Base-by-base conservation (phyloP, 2,888 invertebrate genomes). In the Netelia melanura region DNA sequence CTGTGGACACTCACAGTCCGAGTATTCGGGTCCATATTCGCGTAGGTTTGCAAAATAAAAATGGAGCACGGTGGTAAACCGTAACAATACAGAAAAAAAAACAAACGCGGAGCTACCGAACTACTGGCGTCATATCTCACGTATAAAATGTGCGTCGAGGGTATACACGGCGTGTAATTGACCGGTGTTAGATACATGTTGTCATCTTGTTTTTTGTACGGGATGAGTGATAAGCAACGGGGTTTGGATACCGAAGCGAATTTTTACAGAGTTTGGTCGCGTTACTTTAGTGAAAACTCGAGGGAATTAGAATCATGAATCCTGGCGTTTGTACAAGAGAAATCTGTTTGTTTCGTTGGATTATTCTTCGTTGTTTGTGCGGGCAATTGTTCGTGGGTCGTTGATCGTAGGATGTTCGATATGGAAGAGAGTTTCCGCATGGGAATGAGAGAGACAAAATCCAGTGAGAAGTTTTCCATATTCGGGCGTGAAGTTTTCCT, bases 391-490 rank as follows among this genome's bases (percentile, higher is more conserved):
- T 3, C 38, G 8, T 38, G 38, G 38, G 6, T 38, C 38, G 38
- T 38, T 3, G 38, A 38, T 38, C 38, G 5, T 1, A 6, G 38
- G 38, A 38, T 6, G 5, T 5, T 38, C 38, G 6, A 6, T 5
- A 6, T 1, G 0, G 38, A 38, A 38, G 5, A 38, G 5, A 38
- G 1, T 67, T 48, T 44, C 67, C 25, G 3, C 9, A 9, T n/a
- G 44, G 38, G 64, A 21, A 56, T 75, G 64, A 30, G 30, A 68
- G 56, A 68, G 77, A 8, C 5, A 38, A 38, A 38, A 38, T 38
- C 38, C 6, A 30, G 38, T 38, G 38, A 6, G 65, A 87, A 87
- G 74, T 83, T 84, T 86, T 79, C 52, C 54, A 79, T 76, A 78
- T 79, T 64, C 62, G 65, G 38, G 58, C 38, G n/a, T 38, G 75